These are phyloP conservation scores for Nannobrachium achirus DNA, from an alignment of 2,113 vertebrate genomes.

Conservation along the genomic window DNA sequence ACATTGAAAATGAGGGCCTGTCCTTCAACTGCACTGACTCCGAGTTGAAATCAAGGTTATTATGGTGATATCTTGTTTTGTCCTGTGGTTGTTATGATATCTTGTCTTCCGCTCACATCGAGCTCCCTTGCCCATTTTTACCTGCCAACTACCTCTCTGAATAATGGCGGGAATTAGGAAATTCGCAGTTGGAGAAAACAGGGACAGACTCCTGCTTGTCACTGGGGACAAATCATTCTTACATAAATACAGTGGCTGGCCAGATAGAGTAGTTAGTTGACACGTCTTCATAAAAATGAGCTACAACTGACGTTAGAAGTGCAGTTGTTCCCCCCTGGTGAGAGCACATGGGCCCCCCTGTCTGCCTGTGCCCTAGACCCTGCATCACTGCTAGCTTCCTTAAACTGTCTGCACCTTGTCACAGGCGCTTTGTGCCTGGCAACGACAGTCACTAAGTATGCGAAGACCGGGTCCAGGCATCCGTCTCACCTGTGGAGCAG, in stretches of 20 bases:
- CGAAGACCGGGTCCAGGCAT: constrained; percentile 27
- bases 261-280: constrained; percentile 15
- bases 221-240: constrained; percentile 17
- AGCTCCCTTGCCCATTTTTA: neutral
- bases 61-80: neutral
- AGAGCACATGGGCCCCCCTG: constrained; percentile 25
- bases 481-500: constrained; percentile 42
- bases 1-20: too few relatives aligned
- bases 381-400: constrained; percentile 23
- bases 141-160: neutral
- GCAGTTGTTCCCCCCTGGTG: neutral
- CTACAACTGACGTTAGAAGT: constrained; percentile 7
- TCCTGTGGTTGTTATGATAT: too few relatives aligned
- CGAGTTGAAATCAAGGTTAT: too few relatives aligned
- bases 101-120: neutral
- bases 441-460: constrained; percentile 9
- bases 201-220: neutral
- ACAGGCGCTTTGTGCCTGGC: constrained; percentile 27
- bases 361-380: constrained; percentile 20
- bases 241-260: constrained; percentile 26
- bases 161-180: neutral
- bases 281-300: constrained; percentile 38
- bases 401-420: constrained; percentile 37
- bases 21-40: too few relatives aligned
- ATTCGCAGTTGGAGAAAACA: neutral